Evolutionary conservation across 1,140 invertebrate species (phyloP).

Genomic region (Apis florea): DNA sequence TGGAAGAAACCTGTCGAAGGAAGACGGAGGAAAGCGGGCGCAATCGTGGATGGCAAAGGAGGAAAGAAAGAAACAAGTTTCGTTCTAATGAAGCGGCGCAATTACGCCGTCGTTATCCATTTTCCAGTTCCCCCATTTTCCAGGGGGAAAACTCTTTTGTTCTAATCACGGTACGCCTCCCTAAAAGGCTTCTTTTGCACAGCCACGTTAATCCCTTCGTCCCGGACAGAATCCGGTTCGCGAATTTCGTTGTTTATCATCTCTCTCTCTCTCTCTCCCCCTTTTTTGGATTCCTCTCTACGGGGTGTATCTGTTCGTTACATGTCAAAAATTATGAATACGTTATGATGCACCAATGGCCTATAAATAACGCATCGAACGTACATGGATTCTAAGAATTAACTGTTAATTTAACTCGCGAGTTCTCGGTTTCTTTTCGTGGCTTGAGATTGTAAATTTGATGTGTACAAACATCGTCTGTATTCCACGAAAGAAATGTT

Average conservation of each 20-base stretch:
- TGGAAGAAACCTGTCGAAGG: not conserved
- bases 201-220: conserved; percentile 12
- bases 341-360: too few species aligned
- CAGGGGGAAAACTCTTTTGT: conserved; percentile 17
- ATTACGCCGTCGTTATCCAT: conserved; percentile 29
- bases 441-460: too few species aligned
- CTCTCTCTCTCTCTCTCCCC: not conserved
- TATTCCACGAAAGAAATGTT: too few species aligned
- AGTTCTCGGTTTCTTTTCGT: too few species aligned
- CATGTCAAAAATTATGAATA: too few species aligned
- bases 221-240: not conserved
- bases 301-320: too few species aligned
- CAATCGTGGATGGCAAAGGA: not conserved
- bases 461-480: too few species aligned
- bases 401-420: too few species aligned
- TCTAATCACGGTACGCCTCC: conserved; percentile 17
- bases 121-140: conserved; percentile 1
- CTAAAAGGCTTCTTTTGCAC: not conserved
- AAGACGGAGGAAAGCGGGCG: not conserved
- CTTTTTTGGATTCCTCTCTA: not conserved
- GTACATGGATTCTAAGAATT: too few species aligned
- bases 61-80: not conserved
- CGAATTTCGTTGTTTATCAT: conserved; percentile 34
- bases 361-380: too few species aligned
- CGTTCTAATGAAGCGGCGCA: not conserved